Evolutionary conservation across 2,113 vertebrate genomes (phyloP), one percentile per base, ranked within the genome.

Genomic region (Eulemur macaco): DNA sequence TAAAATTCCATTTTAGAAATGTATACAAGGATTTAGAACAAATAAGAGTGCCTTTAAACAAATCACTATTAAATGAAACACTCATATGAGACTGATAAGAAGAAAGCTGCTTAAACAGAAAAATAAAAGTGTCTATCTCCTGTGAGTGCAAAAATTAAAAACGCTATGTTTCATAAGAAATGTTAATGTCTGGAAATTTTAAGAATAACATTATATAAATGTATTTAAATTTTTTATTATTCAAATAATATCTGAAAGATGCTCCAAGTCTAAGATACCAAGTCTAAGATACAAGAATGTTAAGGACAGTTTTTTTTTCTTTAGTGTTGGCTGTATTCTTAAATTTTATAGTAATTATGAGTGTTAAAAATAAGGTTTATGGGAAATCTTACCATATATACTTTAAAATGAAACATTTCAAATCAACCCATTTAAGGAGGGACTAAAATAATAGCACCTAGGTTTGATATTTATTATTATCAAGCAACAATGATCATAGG

Each of bases 1-100:
- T 66, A 81, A 96, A 93, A 89, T 86, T 78, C 3, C 34, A 71
- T 34, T 13, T 56, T 64, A 63, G 39, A 94, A 93, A 86, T 89
- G 1, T 42, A 2, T 54, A 64, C 14, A 89, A 29, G 11, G 2
- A 80, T 78, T 95, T 96, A 20, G 11, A 92, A 89, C 9, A 84
- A 91, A 63, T 2, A 77, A 63, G 15, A 78, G 7, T 45, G 23
- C 0, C 31, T 82, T 54, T 12, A 17, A 74, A 94, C 94, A 50
- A 58, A 21, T 56, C 27, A 87, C 74, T 77, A 18, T 23, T 66
- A 85, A 17, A 88, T 77, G 9, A 31, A 77, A 69, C 3, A 60
- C 13, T 54, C 63, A 76, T 27, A 83, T 87, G 6, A 94, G 47
- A 77, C 5, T 82, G 37, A 39, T 15, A 60, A 63, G 42, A 74